Evolutionary conservation across 2,797 vertebrate species (phyloP).

Genomic region (Neosilurus mollespiculum): DNA sequence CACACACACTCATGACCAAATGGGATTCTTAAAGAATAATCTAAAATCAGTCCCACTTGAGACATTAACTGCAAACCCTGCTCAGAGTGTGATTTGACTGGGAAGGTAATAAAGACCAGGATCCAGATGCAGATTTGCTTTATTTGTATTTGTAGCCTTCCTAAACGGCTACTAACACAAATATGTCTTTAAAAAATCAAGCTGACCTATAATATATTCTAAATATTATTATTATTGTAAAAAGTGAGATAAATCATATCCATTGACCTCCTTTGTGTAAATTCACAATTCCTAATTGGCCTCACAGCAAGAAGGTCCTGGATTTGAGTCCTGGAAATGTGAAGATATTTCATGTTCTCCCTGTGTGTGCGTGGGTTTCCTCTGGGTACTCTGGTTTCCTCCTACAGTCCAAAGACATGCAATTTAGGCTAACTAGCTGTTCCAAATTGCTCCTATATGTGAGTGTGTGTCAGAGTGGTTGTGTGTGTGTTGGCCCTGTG

Average conservation of each 20-base stretch:
- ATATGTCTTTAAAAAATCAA: neutral
- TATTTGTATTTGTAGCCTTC: neutral
- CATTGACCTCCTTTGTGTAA: slow-evolving; percentile 59
- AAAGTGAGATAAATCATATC: slow-evolving; percentile 34
- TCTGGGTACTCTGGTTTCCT: too few species aligned
- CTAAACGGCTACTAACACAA: neutral
- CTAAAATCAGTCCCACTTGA: slow-evolving; percentile 60
- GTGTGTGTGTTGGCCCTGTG: too few species aligned
- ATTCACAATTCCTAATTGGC: slow-evolving; percentile 85
- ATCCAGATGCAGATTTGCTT: neutral
- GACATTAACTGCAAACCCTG: slow-evolving; percentile 52
- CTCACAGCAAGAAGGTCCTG: too few species aligned
- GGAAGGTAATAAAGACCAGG: slow-evolving; percentile 23
- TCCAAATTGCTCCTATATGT: too few species aligned
- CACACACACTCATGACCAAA: slow-evolving; percentile 36
- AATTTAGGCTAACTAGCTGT: too few species aligned
- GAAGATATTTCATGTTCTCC: too few species aligned
- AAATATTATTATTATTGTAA: neutral
- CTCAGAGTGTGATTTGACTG: slow-evolving; percentile 45
- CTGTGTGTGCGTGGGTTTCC: too few species aligned
- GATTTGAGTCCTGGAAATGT: too few species aligned
- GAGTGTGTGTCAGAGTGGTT: too few species aligned
- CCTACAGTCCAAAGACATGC: too few species aligned
- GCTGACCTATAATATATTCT: neutral
- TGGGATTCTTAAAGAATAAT: slow-evolving; percentile 61